Base-by-base conservation (phyloP, 2,888 invertebrate species). In the Beris morrisii region DNA sequence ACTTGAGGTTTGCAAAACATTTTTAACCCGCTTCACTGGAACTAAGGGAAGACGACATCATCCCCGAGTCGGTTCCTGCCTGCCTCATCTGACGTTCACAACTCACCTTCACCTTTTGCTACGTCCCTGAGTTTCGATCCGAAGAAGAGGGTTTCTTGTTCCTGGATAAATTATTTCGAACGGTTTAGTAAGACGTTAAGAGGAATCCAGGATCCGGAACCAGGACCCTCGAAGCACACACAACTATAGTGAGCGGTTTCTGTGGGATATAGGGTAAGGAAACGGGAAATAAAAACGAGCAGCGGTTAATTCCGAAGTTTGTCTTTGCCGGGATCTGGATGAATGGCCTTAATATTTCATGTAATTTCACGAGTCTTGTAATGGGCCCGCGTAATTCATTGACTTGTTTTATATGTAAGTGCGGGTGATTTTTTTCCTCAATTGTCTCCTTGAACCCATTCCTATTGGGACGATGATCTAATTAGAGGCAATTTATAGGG, bases 261-360 rank as follows among this genome's bases (percentile, higher is more conserved):
- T 22, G 9, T 38, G 38, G 38, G 38, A 9, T 38, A 4, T 32
- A 38, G 5, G 38, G 7, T 1, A 38, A 38, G 7, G 5, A 38
- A 50, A 28, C 50, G 7, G 50, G 11, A 2, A 44, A 12, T 2
- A 48, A n/a, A 48, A 48, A 48, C 48, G 48, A 48, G 15, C 13
- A 48, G 48, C 48, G 65, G 63, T 65, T 65, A 68, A 68, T 65
- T 68, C 65, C 30, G 46, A 65, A 64, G 64, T 68, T 68, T 68
- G 65, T 68, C 68, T 68, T 63, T 68, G 44, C 38, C 28, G 30
- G 64, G 54, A 64, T 61, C 50, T 44, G 63, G 58, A 50, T 57
- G 64, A 64, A 68, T 68, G 58, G 66, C 63, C 58, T 68, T 64
- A 66, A 68, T 68, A 64, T 68, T 63, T 68, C 66, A 64, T 64